phyloP scores from a whole-genome alignment of 2,888 invertebrate genomes.

The Tiphia femorata region DNA sequence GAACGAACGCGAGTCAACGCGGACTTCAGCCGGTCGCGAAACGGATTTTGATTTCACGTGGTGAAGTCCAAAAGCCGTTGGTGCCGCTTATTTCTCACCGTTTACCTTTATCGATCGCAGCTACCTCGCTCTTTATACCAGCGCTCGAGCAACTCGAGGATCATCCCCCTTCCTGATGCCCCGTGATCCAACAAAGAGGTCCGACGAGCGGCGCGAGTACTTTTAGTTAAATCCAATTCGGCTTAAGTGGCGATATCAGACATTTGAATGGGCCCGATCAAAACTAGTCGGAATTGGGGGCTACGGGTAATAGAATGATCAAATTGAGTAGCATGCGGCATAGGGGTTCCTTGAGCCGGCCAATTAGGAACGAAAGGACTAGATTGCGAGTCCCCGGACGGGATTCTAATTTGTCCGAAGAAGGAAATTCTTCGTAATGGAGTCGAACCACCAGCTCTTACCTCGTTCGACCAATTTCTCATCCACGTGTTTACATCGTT shows the following conservation, averaged over 20 bases:
- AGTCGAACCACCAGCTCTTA: too few relatives aligned
- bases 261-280: background rate
- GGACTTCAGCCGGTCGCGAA: too few relatives aligned
- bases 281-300: background rate
- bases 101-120: too few relatives aligned
- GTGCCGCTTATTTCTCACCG: too few relatives aligned
- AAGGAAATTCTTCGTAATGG: too few relatives aligned
- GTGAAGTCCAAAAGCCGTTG: too few relatives aligned
- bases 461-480: too few relatives aligned
- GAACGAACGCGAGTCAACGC: too few relatives aligned
- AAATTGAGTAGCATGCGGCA: slow-evolving; percentile 27
- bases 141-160: background rate
- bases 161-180: too few relatives aligned
- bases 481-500: too few relatives aligned
- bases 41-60: too few relatives aligned
- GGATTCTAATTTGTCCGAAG: slow-evolving; percentile 28
- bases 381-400: slow-evolving; percentile 30
- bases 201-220: background rate
- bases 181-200: too few relatives aligned
- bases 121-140: background rate
- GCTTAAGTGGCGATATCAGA: background rate
- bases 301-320: slow-evolving; percentile 28
- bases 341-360: slow-evolving; percentile 26
- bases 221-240: background rate
- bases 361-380: slow-evolving; percentile 33